Base-by-base conservation (phyloP, 2,888 invertebrate genomes). In the Apomyelois bistriatella region DNA sequence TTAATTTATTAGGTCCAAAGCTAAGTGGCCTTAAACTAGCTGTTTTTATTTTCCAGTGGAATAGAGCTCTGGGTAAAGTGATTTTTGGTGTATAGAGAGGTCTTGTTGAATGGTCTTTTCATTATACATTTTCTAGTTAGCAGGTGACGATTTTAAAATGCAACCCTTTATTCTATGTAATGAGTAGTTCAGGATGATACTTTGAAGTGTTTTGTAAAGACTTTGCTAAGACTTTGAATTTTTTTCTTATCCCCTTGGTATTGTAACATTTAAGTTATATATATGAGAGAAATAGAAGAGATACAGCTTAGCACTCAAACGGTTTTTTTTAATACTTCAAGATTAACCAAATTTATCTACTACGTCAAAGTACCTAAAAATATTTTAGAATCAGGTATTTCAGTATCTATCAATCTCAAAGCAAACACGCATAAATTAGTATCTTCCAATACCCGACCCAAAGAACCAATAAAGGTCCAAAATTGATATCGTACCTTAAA, bases 401-500 rank as follows among this genome's bases (percentile, higher is more conserved):
- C 22, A 22, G 22, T 5, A 5, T 22, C 2, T 22, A 22, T 22
- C 22, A 22, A 22, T 22, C 22, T 3, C 22, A 22, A 22, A 22
- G 22, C 22, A 22, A 22, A 3, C 2, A 22, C 22, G 22, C 22
- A 22, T 22, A 22, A 22, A 22, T 22, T 22, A 22, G 22, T 22
- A 22, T 5, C 22, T 2, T 2, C 22, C 22, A 2, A 22, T 22
- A 5, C 32, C 32, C 8, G 10, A 32, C 32, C 32, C 32, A 5
- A 3, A 22, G 2, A 32, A 32, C 46, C 46, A 46, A 46, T 46
- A 46, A 32, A 15, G 46, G 4, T 7, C 40, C 32, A 7, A 32
- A 46, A 46, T 46, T 46, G 32, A 32, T 46, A 32, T 46, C 52
- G 49, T 47, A 53, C 51, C 51, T 51, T 59, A 61, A 62, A 57